phyloP scores from a whole-genome alignment of 1,140 invertebrate genomes.

The Teleogryllus occipitalis region DNA sequence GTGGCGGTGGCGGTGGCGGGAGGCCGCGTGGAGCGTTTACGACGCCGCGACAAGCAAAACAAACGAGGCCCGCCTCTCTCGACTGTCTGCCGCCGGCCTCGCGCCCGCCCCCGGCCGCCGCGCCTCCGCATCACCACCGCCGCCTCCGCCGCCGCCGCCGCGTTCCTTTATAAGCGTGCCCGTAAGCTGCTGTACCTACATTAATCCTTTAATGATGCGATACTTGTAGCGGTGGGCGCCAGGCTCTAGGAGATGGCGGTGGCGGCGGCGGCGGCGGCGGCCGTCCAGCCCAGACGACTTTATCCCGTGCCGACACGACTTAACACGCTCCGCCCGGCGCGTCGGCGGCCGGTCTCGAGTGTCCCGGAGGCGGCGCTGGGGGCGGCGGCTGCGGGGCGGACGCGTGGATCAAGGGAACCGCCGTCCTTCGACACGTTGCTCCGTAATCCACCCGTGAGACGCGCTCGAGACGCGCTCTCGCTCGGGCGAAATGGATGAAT shows the following conservation, averaged over 20 bases:
- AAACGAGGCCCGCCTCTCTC: slow-evolving; percentile 24
- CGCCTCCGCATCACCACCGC: not conserved
- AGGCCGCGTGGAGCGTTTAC: not conserved
- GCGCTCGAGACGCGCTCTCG: no score
- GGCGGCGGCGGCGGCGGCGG: not conserved
- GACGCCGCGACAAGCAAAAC: slow-evolving; percentile 26
- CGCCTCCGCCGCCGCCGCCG: not conserved
- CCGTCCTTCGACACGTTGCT: no score
- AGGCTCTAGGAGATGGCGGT: no score
- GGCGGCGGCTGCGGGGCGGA: no score
- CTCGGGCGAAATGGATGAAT: no score
- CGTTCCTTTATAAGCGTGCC: slow-evolving; percentile 2
- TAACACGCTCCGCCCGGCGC: slow-evolving; percentile 8
- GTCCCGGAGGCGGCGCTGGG: not conserved
- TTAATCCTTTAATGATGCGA: no score
- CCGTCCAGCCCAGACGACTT: slow-evolving; percentile 18
- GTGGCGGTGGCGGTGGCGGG: no score
- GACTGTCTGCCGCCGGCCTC: not conserved
- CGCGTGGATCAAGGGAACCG: no score
- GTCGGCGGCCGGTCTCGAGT: not conserved
- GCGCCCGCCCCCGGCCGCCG: slow-evolving; percentile 4
- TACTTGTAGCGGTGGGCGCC: no score
- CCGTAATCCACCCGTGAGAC: no score
- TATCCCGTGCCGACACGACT: slow-evolving; percentile 24
- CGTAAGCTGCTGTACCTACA: no score